Evolutionary conservation across 2,113 vertebrate genomes (phyloP), one percentile per base, ranked within the genome.

Genomic region (Hypocryptadius cinnamomeus): DNA sequence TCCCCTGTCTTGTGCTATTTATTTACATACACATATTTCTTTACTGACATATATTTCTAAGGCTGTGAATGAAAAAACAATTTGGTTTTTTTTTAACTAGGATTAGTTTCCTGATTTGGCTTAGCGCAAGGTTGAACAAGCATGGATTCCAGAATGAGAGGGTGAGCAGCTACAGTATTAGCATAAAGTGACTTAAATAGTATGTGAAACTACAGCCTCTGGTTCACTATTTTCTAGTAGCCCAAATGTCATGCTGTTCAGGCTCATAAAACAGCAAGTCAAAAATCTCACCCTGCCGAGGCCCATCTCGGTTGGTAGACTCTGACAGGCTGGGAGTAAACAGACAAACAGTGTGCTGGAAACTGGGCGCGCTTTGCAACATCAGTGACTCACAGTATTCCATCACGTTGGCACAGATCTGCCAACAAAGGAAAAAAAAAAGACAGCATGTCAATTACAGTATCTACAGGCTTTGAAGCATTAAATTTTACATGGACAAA

Each of bases 401-500:
- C 98, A 99, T 99, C 86, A 99, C 98, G 2, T 99, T 99, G 69
- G 99, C 99, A 97, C 99, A 99, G 71, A 99, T 99, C 99, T 99
- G 82, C 19, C 95, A 57, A 44, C 15, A 54, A 54, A 69, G 17
- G 11, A 0, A 16, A 18, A 87, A 53, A 83, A 35, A 31, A 21
- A 4, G 4, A 39, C 47, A 87, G 59, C 44, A 48, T 13, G 33
- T 50, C 87, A 92, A 79, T 60, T 84, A 79, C 28, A 50, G 5
- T 33, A 69, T 18, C 53, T 56, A 71, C 45, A 86, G 47, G 66
- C 82, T 68, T 71, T 37, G 30, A 13, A 85, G 44, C 61, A 40
- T 47, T 85, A 66, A 4, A 53, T 80, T 79, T 88, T 53, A 65
- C 69, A 85, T 6, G 23, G 19, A 72, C 47, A 61, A 53, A 47